Conservation (phyloP, 2,113 vertebrate species). For the Myiagra hebetior region DNA sequence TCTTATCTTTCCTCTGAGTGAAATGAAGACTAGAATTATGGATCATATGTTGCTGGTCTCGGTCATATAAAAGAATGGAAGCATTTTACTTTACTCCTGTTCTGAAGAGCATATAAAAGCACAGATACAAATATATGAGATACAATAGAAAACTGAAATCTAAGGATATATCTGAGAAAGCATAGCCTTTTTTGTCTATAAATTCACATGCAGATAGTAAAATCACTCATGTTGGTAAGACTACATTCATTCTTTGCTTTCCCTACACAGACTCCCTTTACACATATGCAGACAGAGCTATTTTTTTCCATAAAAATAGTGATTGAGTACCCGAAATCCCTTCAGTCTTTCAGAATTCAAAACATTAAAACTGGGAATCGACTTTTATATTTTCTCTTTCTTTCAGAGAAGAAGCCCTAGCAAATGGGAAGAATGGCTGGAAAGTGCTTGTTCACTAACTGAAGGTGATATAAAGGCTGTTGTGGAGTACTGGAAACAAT, state of each 20-base stretch:
- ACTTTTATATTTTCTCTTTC: background rate
- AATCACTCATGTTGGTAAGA: background rate
- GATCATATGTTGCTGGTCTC: background rate
- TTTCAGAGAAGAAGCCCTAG: background rate
- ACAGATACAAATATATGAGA: background rate
- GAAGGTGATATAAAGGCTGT: background rate
- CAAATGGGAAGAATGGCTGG: background rate
- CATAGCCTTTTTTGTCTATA: background rate
- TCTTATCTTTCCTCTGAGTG: background rate
- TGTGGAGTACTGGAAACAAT: background rate
- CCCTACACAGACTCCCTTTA: background rate
- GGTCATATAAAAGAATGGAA: background rate
- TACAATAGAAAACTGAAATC: background rate
- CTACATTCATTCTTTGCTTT: background rate
- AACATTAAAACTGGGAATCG: background rate
- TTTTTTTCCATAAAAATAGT: background rate
- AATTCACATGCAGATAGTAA: background rate
- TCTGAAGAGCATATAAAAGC: background rate
- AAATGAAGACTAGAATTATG: background rate
- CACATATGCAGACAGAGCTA: background rate
- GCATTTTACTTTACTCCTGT: background rate
- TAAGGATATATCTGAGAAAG: background rate
- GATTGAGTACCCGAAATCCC: background rate
- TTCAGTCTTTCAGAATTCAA: background rate
- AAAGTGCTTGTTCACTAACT: background rate